Percentiles rank a stretch among this genome's conserved stretches.
Conservation (phyloP, 1,140 invertebrate species). For the Patella vulgata region DNA sequence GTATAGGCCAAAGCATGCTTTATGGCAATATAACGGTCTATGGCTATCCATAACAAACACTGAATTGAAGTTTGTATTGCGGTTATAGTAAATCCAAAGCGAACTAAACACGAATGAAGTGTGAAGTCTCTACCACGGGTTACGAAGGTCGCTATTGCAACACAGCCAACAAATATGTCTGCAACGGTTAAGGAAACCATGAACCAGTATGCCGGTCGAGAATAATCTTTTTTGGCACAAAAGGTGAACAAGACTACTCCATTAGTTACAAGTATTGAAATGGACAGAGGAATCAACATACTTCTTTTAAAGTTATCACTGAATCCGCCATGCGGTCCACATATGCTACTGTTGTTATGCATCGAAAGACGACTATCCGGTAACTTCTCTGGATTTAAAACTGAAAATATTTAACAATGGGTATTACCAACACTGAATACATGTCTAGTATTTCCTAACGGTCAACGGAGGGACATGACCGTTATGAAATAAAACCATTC, state of each 20-base stretch:
- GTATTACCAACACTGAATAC: too few species aligned
- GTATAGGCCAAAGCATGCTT: slow-evolving; percentile 35
- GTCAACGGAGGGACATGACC: too few species aligned
- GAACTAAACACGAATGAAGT: slow-evolving; percentile 31
- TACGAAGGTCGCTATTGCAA: slow-evolving; percentile 40
- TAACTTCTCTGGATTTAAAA: too few species aligned
- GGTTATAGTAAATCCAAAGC: slow-evolving; percentile 39
- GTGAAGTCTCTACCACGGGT: slow-evolving; percentile 37
- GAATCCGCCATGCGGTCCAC: too few species aligned
- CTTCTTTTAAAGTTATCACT: slow-evolving; percentile 40
- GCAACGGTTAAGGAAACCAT: slow-evolving; percentile 38
- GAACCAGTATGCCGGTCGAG: slow-evolving; percentile 39
- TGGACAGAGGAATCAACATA: slow-evolving; percentile 38
- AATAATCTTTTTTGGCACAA: slow-evolving; percentile 29
- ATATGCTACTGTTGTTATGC: too few species aligned
- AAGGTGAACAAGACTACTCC: slow-evolving; percentile 33
- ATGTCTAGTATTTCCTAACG: too few species aligned
- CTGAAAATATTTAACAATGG: too few species aligned
- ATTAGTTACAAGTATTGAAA: slow-evolving; percentile 40
- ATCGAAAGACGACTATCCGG: too few species aligned
- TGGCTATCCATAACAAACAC: slow-evolving; percentile 39
- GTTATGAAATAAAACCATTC: too few species aligned
- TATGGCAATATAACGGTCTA: slow-evolving; percentile 47
- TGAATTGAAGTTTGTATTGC: slow-evolving; percentile 34
- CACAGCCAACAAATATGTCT: slow-evolving; percentile 43